Evolutionary conservation across 2,797 vertebrate species (phyloP), one percentile per base, ranked within the genome.

Genomic region (Anas capensis): DNA sequence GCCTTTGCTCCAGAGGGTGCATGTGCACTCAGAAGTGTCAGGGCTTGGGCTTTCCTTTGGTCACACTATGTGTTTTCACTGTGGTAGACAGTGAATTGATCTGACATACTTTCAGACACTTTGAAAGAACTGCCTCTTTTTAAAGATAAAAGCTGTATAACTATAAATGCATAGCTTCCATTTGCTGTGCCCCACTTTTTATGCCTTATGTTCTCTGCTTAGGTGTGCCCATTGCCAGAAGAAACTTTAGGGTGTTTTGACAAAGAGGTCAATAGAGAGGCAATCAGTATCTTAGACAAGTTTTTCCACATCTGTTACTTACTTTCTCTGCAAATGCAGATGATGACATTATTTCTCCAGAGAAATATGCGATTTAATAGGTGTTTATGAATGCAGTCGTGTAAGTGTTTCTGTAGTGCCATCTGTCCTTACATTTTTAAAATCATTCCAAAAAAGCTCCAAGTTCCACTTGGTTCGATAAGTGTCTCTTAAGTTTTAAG

Each of bases 341-440:
- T 2, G 14, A 64, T 11, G 33, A 77, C 3, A 68, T 5, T 71
- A 68, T 51, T 95, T 90, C 48, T 80, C 17, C 12, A 27, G 36
- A 88, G 61, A 83, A 85, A 42, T 13, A 27, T 3, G 5, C 29
- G 14, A 51, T 51, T 71, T 62, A 54, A 38, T 29, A 58, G 33
- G 29, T n/a, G 19, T 53, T 65, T 84, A 49, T 84, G 18, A 60
- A 54, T 42, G 51, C 13, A 61, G 10, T 34, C 42, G 36, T 0
- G 1, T 51, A n/a, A 54, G 16, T n/a, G 31, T 78, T 95, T 94
- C 57, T 81, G 36, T 58, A 61, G 44, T 80, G 71, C n/a, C 40
- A 71, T 57, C 75, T 84, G 70, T 61, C 23, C 68, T 83, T 86
- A 51, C 6, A 16, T 69, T 93, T 91, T 82, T 19, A 71, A 95